These are phyloP conservation scores for Hippocampus kuda DNA, from an alignment of 2,797 vertebrate genomes.

Conservation along the genomic window DNA sequence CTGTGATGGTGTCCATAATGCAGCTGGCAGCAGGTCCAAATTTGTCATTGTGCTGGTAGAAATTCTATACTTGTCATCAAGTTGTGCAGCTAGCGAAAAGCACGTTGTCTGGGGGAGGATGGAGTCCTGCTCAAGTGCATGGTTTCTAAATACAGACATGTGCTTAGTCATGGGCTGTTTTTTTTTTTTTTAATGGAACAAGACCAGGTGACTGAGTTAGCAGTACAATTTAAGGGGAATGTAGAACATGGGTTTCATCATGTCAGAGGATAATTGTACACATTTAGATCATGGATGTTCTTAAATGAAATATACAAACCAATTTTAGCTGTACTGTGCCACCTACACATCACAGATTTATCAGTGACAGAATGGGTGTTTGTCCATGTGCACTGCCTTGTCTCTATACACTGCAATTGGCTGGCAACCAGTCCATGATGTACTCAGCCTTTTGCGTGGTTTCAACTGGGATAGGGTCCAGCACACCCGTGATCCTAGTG, in stretches of 20 bases:
- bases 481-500: background rate
- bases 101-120: conserved; percentile 23
- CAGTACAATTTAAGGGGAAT: background rate
- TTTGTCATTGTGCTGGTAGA: background rate
- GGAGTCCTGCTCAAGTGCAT: conserved; percentile 20
- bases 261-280: background rate
- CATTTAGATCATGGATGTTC: background rate
- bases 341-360: background rate
- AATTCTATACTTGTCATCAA: conserved; percentile 6
- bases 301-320: background rate
- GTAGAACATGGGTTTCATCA: background rate
- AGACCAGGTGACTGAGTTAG: conserved; percentile 4
- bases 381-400: background rate
- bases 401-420: background rate
- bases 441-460: background rate
- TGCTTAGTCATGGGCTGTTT: conserved; percentile 29
- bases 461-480: background rate
- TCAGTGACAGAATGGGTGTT: background rate
- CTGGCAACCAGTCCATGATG: background rate
- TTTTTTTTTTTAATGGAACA: conserved; percentile 11
- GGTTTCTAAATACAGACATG: conserved; percentile 28
- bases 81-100: conserved; percentile 12
- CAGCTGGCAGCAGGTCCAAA: fast-evolving
- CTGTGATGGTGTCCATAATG: background rate
- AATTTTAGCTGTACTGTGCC: background rate